Evolutionary conservation across 30 jellyfish, hydroid and myxozoan genomes (phyloP).

Genomic region (Nemopilema nomurai): DNA sequence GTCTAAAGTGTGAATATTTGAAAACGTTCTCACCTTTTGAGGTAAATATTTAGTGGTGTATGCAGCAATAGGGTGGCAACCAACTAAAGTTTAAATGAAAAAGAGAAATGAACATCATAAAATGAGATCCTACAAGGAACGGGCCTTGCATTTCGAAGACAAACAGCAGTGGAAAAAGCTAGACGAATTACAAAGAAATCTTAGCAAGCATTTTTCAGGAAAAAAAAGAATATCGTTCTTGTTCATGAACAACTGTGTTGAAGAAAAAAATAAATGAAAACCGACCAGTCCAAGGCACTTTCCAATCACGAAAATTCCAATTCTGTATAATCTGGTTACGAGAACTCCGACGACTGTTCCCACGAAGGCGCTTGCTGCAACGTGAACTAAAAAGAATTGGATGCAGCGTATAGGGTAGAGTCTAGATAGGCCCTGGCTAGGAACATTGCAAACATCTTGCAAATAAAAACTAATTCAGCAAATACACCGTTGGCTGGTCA

Average conservation of each 20-base stretch:
- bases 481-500: too few species aligned
- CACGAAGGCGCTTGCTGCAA: conserved; percentile 64
- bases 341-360: conserved; percentile 78
- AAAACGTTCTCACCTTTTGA: conserved; percentile 42
- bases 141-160: too few species aligned
- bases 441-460: too few species aligned
- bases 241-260: too few species aligned
- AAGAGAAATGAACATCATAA: neutral
- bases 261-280: neutral
- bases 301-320: conserved; percentile 88
- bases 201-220: neutral
- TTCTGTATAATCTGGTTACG: conserved; percentile 59
- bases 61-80: conserved; percentile 64
- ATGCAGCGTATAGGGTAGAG: too few species aligned
- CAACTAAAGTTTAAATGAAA: conserved; percentile 45
- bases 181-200: too few species aligned
- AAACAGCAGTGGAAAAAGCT: too few species aligned
- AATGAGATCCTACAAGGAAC: neutral
- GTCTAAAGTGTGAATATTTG: neutral
- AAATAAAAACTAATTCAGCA: too few species aligned
- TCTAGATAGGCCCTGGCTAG: too few species aligned
- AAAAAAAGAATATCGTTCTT: neutral
- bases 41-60: conserved; percentile 44
- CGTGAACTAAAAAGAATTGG: conserved; percentile 77
- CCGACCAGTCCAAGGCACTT: conserved; percentile 92